phyloP scores from a whole-genome alignment of 92 coral and sea anemone genomes.

The Phenganax stokvisi region DNA sequence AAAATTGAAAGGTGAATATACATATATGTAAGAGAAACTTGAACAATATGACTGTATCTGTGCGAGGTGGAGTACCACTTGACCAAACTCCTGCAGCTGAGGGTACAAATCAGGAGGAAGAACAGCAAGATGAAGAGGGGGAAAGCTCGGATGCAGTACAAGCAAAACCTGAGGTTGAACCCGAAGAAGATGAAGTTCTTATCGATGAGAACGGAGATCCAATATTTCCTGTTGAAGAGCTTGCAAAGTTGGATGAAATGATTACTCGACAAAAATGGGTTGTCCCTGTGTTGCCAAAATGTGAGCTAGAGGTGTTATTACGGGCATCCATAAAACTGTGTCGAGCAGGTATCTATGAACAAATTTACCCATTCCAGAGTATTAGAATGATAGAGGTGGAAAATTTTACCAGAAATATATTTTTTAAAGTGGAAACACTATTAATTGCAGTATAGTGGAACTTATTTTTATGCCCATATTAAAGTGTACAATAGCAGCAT shows the following conservation, averaged over 20 bases:
- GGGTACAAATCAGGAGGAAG: constrained; percentile 45
- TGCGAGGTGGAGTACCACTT: constrained; percentile 81
- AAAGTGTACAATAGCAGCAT: too few species aligned
- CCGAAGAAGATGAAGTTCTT: constrained; percentile 29
- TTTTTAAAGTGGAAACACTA: too few species aligned
- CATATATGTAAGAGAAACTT: background rate
- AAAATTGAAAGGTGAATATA: constrained; percentile 9
- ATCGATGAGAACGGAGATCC: constrained; percentile 76
- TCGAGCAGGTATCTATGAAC: constrained; percentile 66
- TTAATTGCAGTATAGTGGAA: too few species aligned
- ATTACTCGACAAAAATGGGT: constrained; percentile 96
- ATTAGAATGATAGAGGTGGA: background rate
- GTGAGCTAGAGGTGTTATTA: constrained; percentile 89
- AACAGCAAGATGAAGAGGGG: constrained; percentile 43
- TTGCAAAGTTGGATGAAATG: constrained; percentile 95
- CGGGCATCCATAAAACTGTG: constrained; percentile 86
- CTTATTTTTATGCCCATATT: too few species aligned
- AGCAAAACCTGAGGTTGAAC: background rate
- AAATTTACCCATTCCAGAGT: background rate
- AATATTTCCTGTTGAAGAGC: constrained; percentile 73
- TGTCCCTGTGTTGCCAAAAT: constrained; percentile 97
- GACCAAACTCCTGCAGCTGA: constrained; percentile 67
- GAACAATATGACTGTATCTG: constrained; percentile 79
- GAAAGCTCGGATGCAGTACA: constrained; percentile 60
- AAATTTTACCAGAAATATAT: background rate